Base-by-base conservation (phyloP, 2,113 vertebrate genomes). In the Cyanoderma ruficeps region DNA sequence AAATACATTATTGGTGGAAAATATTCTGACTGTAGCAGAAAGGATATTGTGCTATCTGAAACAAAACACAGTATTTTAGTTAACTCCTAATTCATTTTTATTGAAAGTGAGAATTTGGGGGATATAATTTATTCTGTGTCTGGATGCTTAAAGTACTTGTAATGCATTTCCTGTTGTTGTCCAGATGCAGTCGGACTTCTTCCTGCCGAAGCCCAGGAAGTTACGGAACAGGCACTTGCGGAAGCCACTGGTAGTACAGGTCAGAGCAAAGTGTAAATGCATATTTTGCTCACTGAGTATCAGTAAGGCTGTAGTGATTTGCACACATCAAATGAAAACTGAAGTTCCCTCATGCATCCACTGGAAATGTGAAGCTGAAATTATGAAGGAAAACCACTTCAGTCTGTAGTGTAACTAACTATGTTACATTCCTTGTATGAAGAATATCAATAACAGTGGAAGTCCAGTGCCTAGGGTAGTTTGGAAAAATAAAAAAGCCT, bases 231-330 rank as follows among this genome's bases (percentile, higher is more conserved):
- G 99, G 86, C 99, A 99, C 87, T 97, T 99, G 42, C 98, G 99
- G 86, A 99, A 99, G 96, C 99, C 99, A 0, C 96, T 99, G 35
- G 99, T 99, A 31, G 99, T 99, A 67, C 99, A 99, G 98, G 99
- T 99, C 91, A 98, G 98, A 79, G 41, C 55, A 50, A 46, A 50
- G 42, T 80, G n/a, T 53, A 57, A 74, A 71, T 82, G 19, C 37
- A 20, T 71, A 1, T 2, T 80, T 67, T 72, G 10, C 50, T 63
- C 50, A 37, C 30, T 37, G 18, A 65, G 9, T 27, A 6, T 28
- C 72, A 69, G 24, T 27, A 53, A 79, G 23, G 37, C 61, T 75
- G 8, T 42, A 49, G n/a, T 50, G 33, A 59, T 69, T 75, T 69
- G 42, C 41, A 77, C 14, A 5, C 59, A 27, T 53, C 15, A 42